Base-by-base conservation (phyloP, 2,797 vertebrate genomes). In the Adelosebastes latens region DNA sequence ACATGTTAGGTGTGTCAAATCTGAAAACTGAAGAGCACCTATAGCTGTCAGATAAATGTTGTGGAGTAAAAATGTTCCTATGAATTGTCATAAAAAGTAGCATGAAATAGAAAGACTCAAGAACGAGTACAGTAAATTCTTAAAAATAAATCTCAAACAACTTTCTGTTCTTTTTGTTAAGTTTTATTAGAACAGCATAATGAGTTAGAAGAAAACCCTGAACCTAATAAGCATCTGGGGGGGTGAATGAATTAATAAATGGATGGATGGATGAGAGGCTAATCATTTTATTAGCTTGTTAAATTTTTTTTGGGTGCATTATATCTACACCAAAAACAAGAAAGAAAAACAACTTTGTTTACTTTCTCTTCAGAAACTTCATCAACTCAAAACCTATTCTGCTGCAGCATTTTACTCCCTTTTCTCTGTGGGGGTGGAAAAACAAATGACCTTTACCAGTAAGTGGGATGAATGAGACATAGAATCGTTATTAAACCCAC, bases 381-480 rank as follows among this genome's bases (percentile, higher is more conserved):
- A 31, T 8, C 1, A 16, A 60, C 52, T 62, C 11, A 29, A 78
- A 83, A 74, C 16, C 5, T 22, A 24, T 72, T 74, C 12, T 70
- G 11, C 31, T 61, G 4, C 65, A 39, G 56, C 18, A 27, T 53
- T 72, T 46, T 34, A 34, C 13, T 78, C 29, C 24, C 13, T 59
- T 77, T 77, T 72, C 14, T 72, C 11, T 27, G 49, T 56, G 46
- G 36, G 27, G 55, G 62, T 68, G 63, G 70, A 72, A 36, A 53
- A 59, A 71, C 36, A 78, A 81, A 82, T 65, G 60, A 70, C 67
- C 29, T 67, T 66, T 73, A 36, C 5, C 56, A 75, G 31, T 34
- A 76, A 83, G 56, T 76, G 52, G 61, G 60, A 76, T 63, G 32
- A 80, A 56, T 52, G 66, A 82, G 66, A 25, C 59, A 14, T 58